phyloP scores from a whole-genome alignment of 2,888 invertebrate species.

The Ichneumon xanthorius region DNA sequence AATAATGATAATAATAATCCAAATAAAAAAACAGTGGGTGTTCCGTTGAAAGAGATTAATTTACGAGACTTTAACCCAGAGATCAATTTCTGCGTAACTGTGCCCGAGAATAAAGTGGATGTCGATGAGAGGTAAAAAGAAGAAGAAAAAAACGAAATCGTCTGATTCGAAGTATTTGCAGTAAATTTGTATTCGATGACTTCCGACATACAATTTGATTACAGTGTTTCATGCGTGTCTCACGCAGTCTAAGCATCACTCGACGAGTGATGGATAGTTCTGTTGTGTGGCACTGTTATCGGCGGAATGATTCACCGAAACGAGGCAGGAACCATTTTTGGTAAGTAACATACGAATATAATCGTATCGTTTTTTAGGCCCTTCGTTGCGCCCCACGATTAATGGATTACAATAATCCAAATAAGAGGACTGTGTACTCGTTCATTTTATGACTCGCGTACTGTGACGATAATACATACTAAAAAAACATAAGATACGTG shows the following conservation, averaged over 20 bases:
- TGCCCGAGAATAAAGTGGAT: constrained; percentile 54
- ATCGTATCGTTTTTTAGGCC: constrained; percentile 52
- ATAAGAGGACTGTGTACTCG: constrained; percentile 33
- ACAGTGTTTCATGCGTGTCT: constrained; percentile 28
- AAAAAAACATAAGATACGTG: constrained; percentile 28
- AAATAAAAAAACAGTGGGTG: constrained; percentile 66
- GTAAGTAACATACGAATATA: constrained; percentile 68
- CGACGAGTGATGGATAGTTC: constrained; percentile 8
- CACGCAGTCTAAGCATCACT: constrained; percentile 11
- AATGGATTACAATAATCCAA: constrained; percentile 8
- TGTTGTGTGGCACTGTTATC: background rate
- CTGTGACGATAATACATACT: constrained; percentile 6
- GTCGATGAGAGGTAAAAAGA: constrained; percentile 38
- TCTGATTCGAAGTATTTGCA: constrained; percentile 22
- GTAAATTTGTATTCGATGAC: constrained; percentile 51
- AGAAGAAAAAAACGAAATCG: background rate
- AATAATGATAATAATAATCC: constrained; percentile 70
- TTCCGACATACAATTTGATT: constrained; percentile 41
- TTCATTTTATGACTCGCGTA: constrained; percentile 27
- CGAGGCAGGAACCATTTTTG: constrained; percentile 60
- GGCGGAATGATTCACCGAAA: constrained; percentile 49
- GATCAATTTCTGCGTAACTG: constrained; percentile 47
- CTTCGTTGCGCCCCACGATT: constrained; percentile 1
- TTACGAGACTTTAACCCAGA: constrained; percentile 43
- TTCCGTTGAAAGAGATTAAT: constrained; percentile 52